These are phyloP conservation scores for Lynx canadensis DNA, from an alignment of 2,113 vertebrate species.

Conservation along the genomic window DNA sequence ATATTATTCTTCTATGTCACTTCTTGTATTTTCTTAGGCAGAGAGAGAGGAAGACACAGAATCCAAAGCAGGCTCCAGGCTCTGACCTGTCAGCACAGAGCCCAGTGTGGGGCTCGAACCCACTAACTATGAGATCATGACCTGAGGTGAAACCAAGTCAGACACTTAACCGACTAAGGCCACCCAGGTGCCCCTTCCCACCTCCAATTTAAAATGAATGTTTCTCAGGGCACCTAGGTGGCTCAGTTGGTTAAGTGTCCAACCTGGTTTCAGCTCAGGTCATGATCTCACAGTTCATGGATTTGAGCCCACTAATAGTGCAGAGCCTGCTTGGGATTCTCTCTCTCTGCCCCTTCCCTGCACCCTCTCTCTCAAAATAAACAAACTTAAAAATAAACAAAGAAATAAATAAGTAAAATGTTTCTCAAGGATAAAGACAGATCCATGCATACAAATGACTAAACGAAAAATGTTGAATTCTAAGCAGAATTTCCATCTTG, in stretches of 20 bases:
- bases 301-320: too few species aligned
- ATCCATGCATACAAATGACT: background rate
- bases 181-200: background rate
- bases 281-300: too few species aligned
- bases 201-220: background rate
- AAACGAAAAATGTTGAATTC: conserved; percentile 36
- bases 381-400: too few species aligned
- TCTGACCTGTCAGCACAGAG: background rate
- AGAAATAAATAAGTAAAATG: background rate
- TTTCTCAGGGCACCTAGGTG: background rate
- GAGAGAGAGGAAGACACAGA: background rate
- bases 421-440: background rate
- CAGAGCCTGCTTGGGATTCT: too few species aligned
- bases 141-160: background rate
- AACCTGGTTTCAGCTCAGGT: too few species aligned
- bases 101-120: background rate
- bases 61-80: background rate
- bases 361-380: too few species aligned
- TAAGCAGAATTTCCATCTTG: background rate
- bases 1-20: background rate
- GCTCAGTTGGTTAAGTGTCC: too few species aligned
- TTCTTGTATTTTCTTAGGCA: background rate
- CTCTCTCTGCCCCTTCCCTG: too few species aligned
- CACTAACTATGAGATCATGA: background rate
- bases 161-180: background rate